Evolutionary conservation across 2,113 vertebrate species (phyloP).

Genomic region (Mobula birostris): DNA sequence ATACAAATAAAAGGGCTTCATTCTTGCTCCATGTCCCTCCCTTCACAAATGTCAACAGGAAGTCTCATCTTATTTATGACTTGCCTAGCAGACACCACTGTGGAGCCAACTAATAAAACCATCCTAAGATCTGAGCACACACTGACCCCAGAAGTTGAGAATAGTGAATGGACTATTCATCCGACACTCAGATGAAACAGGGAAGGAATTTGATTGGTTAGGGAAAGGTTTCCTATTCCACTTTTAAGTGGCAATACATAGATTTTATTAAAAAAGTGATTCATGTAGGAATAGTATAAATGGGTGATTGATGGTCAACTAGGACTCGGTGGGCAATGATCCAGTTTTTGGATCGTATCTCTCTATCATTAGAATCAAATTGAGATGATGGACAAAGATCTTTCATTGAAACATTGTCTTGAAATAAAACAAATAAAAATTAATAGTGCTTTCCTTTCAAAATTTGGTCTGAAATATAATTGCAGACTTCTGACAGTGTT

Average conservation of each 20-base stretch:
- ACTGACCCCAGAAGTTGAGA: not conserved
- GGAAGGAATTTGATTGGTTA: not conserved
- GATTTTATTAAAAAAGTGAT: too few relatives aligned
- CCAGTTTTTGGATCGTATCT: too few relatives aligned
- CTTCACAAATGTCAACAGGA: slow-evolving; percentile 32
- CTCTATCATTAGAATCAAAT: not conserved
- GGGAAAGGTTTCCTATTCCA: not conserved
- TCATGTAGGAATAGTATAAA: too few relatives aligned
- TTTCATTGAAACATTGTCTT: not conserved
- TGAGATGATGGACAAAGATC: not conserved
- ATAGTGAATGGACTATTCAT: slow-evolving; percentile 13
- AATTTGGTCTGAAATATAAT: not conserved
- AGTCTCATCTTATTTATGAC: slow-evolving; percentile 8
- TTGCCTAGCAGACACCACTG: slow-evolving; percentile 7
- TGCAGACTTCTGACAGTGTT: not conserved
- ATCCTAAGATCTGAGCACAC: not conserved
- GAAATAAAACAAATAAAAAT: not conserved
- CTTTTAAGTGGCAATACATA: not conserved
- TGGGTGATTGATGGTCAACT: too few relatives aligned
- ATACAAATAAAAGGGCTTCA: slow-evolving; percentile 18
- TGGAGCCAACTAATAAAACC: slow-evolving; percentile 32
- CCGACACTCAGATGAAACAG: not conserved
- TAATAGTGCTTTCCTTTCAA: not conserved
- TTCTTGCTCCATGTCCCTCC: slow-evolving; percentile 4
- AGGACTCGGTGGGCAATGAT: too few relatives aligned